Conservation (phyloP, 2,797 vertebrate species). For the Gymnothorax reevesii region DNA sequence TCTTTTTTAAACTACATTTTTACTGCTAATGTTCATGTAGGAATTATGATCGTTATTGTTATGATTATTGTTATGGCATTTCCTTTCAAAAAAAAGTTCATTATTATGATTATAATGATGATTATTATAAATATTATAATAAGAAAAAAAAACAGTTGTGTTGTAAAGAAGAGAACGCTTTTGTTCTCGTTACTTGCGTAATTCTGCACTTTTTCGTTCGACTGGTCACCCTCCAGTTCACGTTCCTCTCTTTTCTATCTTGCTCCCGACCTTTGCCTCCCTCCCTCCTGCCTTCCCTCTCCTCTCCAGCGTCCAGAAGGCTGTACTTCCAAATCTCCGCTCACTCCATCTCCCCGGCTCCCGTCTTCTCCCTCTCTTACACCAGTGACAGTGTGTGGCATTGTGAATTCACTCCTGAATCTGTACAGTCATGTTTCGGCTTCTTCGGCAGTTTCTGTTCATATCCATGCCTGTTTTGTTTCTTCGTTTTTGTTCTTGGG, state of each 20-base stretch:
- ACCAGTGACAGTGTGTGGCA: conserved; percentile 68
- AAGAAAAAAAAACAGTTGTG: conserved; percentile 77
- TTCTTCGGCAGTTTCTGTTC: conserved; percentile 66
- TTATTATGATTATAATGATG: conserved; percentile 66
- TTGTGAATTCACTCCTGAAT: conserved; percentile 71
- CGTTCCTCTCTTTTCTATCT: conserved; percentile 10
- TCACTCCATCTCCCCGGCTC: conserved; percentile 1
- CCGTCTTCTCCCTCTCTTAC: conserved; percentile 31
- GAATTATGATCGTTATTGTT: conserved; percentile 80
- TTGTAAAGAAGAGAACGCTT: conserved; percentile 78
- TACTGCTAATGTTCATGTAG: conserved; percentile 78
- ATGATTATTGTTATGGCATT: conserved; percentile 83
- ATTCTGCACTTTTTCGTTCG: conserved; percentile 85
- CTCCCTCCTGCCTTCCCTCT: not conserved
- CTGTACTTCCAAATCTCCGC: conserved; percentile 5
- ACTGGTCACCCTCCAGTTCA: conserved; percentile 52
- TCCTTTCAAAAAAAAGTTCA: conserved; percentile 51
- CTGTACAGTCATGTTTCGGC: conserved; percentile 79
- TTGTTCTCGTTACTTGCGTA: conserved; percentile 76
- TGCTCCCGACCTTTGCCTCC: conserved; percentile 35
- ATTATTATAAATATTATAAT: conserved; percentile 66
- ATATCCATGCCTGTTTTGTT: conserved; percentile 63
- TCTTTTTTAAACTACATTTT: conserved; percentile 65
- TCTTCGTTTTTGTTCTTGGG: conserved; percentile 40
- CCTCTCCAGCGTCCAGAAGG: not conserved